A percentile compares a stretch with the other conserved stretches of the same genome.
These are phyloP conservation scores for Hemaris fuciformis DNA, from an alignment of 2,888 invertebrate species.

Conservation along the genomic window DNA sequence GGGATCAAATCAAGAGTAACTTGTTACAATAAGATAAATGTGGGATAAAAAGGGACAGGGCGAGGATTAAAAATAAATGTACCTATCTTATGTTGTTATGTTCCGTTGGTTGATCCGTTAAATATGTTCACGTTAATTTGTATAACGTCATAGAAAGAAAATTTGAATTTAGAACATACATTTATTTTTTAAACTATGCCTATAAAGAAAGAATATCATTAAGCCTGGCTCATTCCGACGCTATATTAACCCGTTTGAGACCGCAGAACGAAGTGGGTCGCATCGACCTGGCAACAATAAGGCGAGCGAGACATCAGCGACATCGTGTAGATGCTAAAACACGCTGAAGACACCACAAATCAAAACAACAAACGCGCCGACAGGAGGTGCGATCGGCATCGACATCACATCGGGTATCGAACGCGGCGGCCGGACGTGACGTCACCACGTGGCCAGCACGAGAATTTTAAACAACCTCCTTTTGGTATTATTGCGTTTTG, in stretches of 20 bases:
- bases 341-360: conserved; percentile 45
- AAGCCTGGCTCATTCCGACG: neutral
- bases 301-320: neutral
- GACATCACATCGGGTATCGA: conserved; percentile 61
- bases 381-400: conserved; percentile 73
- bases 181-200: neutral
- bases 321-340: conserved; percentile 2
- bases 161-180: neutral
- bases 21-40: neutral
- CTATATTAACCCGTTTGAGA: neutral
- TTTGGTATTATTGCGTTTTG: conserved; percentile 65
- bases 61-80: neutral
- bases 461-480: conserved; percentile 79
- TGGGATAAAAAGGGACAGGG: neutral
- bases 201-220: neutral
- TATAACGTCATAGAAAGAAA: neutral
- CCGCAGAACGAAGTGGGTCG: neutral
- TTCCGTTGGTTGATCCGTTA: neutral
- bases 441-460: conserved; percentile 63
- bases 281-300: neutral
- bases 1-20: neutral
- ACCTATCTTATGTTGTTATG: too few species aligned
- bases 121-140: neutral
- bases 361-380: conserved; percentile 73
- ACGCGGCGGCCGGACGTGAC: conserved; percentile 71